Conservation (phyloP, 2,888 invertebrate genomes). For the Hartigia nigra region DNA sequence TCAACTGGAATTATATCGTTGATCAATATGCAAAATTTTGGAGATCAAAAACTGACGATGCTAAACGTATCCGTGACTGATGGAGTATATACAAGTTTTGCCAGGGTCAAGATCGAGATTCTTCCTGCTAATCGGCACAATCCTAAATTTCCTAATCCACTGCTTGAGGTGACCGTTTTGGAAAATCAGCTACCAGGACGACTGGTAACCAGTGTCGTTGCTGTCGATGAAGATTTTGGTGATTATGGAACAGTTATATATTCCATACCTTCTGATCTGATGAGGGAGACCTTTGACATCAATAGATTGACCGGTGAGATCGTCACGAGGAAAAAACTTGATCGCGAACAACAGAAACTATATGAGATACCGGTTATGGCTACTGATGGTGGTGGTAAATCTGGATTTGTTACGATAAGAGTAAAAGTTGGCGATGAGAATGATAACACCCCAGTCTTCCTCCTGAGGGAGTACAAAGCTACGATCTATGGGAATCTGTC, state of each 20-base stretch:
- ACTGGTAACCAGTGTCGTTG: slow-evolving; percentile 79
- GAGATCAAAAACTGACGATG: slow-evolving; percentile 73
- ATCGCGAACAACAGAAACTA: slow-evolving; percentile 77
- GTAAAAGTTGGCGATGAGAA: slow-evolving; percentile 87
- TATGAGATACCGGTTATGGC: slow-evolving; percentile 86
- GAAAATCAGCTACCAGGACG: slow-evolving; percentile 86
- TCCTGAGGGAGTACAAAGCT: slow-evolving; percentile 81
- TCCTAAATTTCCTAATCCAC: slow-evolving; percentile 81
- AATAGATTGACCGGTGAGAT: slow-evolving; percentile 79
- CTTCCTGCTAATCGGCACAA: slow-evolving; percentile 82
- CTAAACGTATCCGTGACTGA: slow-evolving; percentile 96
- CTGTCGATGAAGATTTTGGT: slow-evolving; percentile 85
- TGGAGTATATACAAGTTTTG: slow-evolving; percentile 92
- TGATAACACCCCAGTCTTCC: slow-evolving; percentile 84
- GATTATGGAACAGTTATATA: slow-evolving; percentile 81
- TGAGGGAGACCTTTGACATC: slow-evolving; percentile 79
- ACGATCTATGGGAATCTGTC: slow-evolving; percentile 74
- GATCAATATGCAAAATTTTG: slow-evolving; percentile 80
- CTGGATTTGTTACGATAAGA: slow-evolving; percentile 80
- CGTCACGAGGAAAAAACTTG: slow-evolving; percentile 76
- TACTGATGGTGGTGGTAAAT: slow-evolving; percentile 83
- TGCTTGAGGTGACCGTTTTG: slow-evolving; percentile 81
- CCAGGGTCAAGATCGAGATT: slow-evolving; percentile 82
- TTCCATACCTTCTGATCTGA: slow-evolving; percentile 79
- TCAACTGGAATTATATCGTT: slow-evolving; percentile 74